Evolutionary conservation across 1,140 invertebrate genomes (phyloP).

Genomic region (Panagrolaimus sp.): DNA sequence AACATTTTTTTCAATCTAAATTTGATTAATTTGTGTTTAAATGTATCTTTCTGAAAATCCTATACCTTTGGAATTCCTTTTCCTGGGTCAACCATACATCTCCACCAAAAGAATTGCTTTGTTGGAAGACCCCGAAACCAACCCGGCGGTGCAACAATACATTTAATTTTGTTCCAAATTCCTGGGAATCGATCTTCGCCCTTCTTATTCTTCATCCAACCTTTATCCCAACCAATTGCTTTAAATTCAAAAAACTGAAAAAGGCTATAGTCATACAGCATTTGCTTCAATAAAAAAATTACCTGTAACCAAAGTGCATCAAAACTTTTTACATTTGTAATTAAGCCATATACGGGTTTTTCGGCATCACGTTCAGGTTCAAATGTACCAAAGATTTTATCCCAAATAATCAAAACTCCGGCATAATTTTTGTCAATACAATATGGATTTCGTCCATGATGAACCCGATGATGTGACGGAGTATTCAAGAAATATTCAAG

Average conservation of each 20-base stretch:
- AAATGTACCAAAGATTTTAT: constrained; percentile 62
- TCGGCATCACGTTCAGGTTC: constrained; percentile 59
- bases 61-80: constrained; percentile 26
- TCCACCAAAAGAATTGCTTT: constrained; percentile 28
- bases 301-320: constrained; percentile 53
- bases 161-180: constrained; percentile 21
- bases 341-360: constrained; percentile 61
- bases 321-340: constrained; percentile 60
- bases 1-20: too few species aligned
- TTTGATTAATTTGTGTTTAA: too few species aligned
- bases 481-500: constrained; percentile 64
- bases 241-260: constrained; percentile 35
- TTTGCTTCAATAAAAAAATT: too few species aligned
- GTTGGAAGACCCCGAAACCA: constrained; percentile 26
- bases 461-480: constrained; percentile 64
- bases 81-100: constrained; percentile 6
- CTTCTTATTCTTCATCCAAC: constrained; percentile 19
- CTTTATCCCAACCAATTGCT: constrained; percentile 26
- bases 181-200: constrained; percentile 25
- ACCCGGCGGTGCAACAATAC: constrained; percentile 18
- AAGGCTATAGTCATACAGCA: too few species aligned
- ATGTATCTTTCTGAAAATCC: too few species aligned
- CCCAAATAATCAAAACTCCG: constrained; percentile 65
- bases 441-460: constrained; percentile 64
- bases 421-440: constrained; percentile 67